These are phyloP conservation scores for Drosophila ustulata DNA, from an alignment of 2,888 invertebrate genomes.

Conservation along the genomic window DNA sequence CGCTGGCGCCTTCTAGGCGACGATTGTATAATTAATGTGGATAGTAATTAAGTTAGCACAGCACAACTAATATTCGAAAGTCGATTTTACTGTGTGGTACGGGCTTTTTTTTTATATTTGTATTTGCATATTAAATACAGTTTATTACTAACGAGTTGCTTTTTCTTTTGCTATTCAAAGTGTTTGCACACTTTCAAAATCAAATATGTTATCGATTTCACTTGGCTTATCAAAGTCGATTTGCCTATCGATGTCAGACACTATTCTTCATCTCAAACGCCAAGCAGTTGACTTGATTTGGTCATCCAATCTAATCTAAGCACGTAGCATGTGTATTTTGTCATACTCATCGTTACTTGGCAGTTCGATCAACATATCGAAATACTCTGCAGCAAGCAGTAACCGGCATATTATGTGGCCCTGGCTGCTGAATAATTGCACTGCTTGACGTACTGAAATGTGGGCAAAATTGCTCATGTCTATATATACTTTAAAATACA, in stretches of 20 bases:
- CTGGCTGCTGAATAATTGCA: neutral
- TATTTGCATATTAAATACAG: constrained; percentile 1
- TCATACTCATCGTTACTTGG: neutral
- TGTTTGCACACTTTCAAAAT: neutral
- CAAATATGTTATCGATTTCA: neutral
- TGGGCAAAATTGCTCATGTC: no score
- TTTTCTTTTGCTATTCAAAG: neutral
- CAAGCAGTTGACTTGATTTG: neutral
- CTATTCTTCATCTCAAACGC: neutral
- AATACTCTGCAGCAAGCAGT: neutral
- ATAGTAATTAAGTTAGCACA: constrained; percentile 5
- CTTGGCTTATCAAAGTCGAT: neutral
- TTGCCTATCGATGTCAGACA: neutral
- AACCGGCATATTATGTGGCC: neutral
- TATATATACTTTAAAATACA: no score
- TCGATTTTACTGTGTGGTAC: neutral
- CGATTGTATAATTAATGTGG: neutral
- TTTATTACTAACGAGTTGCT: neutral
- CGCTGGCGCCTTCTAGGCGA: constrained; percentile 63
- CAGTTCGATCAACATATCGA: neutral
- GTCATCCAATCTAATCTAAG: neutral
- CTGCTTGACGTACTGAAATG: neutral
- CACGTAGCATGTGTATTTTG: neutral
- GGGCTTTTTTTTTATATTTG: neutral
- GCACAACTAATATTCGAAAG: neutral